A percentile compares a stretch with the other conserved stretches of the same genome.
These are phyloP conservation scores for human DNA, from an alignment of 2,113 vertebrate species.

Conservation along the genomic window DNA sequence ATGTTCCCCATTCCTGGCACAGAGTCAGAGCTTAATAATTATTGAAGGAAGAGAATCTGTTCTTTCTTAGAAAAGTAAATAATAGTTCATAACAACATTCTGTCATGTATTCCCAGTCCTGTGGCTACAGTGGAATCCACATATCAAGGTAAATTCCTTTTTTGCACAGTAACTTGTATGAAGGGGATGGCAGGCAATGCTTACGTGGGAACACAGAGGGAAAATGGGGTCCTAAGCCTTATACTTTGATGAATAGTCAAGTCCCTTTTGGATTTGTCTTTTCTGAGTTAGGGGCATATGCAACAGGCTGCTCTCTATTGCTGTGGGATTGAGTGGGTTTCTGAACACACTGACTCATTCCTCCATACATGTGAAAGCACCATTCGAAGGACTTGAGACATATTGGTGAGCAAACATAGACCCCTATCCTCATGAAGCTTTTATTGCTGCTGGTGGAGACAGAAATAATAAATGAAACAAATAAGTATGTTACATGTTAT, in stretches of 20 bases:
- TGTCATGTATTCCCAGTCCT: not conserved
- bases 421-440: not conserved
- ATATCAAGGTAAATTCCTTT: not conserved
- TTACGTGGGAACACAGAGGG: not conserved
- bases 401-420: not conserved
- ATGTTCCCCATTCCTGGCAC: not conserved
- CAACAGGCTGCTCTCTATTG: not conserved
- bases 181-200: not conserved
- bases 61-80: not conserved
- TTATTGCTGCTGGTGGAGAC: not conserved
- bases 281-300: not conserved
- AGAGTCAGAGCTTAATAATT: not conserved
- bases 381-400: not conserved
- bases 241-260: not conserved
- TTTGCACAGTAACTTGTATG: not conserved
- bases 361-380: not conserved
- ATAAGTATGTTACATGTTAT: not conserved
- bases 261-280: not conserved
- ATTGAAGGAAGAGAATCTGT: not conserved
- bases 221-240: not conserved
- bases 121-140: not conserved
- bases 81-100: not conserved
- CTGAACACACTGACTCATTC: not conserved
- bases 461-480: not conserved
- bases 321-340: not conserved